Base-by-base conservation (phyloP, 2,888 invertebrate genomes). In the Orchestes rusci region DNA sequence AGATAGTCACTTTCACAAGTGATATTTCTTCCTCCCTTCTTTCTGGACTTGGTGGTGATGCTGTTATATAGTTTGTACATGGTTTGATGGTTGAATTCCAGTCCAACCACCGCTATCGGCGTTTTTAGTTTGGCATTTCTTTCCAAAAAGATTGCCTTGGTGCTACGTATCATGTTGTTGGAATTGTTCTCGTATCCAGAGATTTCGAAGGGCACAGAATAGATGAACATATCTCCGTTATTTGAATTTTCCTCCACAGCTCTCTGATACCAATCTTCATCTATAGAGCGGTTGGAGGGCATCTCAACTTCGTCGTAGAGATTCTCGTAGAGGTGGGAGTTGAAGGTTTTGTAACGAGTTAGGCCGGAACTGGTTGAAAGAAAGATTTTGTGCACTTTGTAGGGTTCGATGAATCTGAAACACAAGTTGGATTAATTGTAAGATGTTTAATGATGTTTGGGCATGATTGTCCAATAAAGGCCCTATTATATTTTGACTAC, bases 351-450 rank as follows among this genome's bases (percentile, higher is more conserved):
- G 89, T 90, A 92, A 48, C 92, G 73, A 0, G 90, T 89, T 4
- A 93, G 72, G 0, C 93, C 93, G 58, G 88, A 88, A 63, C 88
- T 84, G 0, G 93, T 93, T 28, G 92, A 84, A 60, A 93, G 72
- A 68, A 93, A 93, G 2, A 88, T 83, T 44, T 61, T 59, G 38
- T 59, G 57, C 1, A 62, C 61, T 12, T 53, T 52, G 34, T 59
- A 60, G 4, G 34, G 48, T 13, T 34, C 40, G 1, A 55, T 43
- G 32, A 54, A 56, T 17, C 58, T 59, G 27, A n/a, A n/a, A n/a
- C n/a, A 7, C 20, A 17, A 27, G 17, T 7, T 19, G 3, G 39
- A 29, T 16, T 8, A 30, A 12, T 30, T n/a, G n/a, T n/a, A n/a
- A n/a, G n/a, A n/a, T n/a, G n/a, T n/a, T n/a, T n/a, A n/a, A n/a